phyloP scores from a whole-genome alignment of 2,888 invertebrate genomes.

The Ichneumon xanthorius region DNA sequence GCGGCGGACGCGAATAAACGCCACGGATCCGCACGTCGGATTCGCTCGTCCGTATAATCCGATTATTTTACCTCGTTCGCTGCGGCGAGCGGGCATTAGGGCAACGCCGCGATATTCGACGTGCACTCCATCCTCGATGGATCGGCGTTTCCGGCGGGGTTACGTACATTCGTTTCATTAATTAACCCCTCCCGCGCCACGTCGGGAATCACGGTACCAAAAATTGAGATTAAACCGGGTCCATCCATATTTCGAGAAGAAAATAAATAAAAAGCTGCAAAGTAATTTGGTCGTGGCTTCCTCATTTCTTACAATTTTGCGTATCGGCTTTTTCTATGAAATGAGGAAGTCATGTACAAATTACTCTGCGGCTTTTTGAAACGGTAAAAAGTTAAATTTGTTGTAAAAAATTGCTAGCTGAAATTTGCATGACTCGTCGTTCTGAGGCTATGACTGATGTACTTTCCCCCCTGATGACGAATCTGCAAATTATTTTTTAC shows the following conservation, averaged over 20 bases:
- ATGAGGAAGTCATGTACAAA: no score
- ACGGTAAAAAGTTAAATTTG: no score
- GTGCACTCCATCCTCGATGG: slow-evolving; percentile 32
- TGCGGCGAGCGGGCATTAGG: slow-evolving; percentile 60
- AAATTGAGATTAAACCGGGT: background rate
- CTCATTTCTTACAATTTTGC: no score
- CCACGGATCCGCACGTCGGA: slow-evolving; percentile 41
- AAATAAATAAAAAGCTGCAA: background rate
- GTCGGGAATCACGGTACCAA: slow-evolving; percentile 24
- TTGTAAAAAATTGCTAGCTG: no score
- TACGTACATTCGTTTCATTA: slow-evolving; percentile 70
- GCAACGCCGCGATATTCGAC: slow-evolving; percentile 67
- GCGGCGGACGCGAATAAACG: slow-evolving; percentile 45
- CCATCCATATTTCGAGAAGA: background rate
- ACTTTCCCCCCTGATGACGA: no score
- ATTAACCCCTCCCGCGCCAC: slow-evolving; percentile 59
- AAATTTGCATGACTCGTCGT: no score
- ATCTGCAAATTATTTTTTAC: no score
- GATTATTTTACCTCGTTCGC: slow-evolving; percentile 74
- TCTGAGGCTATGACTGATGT: no score
- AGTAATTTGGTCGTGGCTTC: background rate
- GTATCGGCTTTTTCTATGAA: no score
- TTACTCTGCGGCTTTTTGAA: no score
- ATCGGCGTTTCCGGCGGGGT: slow-evolving; percentile 66
- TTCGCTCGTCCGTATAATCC: slow-evolving; percentile 69